Percentiles rank a stretch among this genome's conserved stretches.
These are phyloP conservation scores for Spizaetus ornatus DNA, from an alignment of 2,113 vertebrate species.

Conservation along the genomic window DNA sequence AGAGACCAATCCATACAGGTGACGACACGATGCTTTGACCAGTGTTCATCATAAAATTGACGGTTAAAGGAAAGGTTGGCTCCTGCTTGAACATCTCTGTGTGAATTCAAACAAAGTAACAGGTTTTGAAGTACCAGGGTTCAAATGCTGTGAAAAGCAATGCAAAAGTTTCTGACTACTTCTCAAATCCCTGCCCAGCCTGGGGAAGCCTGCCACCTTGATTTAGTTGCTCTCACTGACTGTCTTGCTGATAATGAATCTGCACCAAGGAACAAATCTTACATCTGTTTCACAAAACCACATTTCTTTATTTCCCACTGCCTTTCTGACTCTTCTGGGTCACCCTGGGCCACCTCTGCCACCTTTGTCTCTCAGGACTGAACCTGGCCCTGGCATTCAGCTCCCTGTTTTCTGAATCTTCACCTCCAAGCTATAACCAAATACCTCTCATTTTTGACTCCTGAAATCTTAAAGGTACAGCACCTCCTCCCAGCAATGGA, in stretches of 20 bases:
- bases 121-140: not conserved
- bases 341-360: not conserved
- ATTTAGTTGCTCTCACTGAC: not conserved
- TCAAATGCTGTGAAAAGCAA: not conserved
- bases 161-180: not conserved
- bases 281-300: not conserved
- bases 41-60: constrained; percentile 96
- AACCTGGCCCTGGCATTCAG: not conserved
- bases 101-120: constrained; percentile 21
- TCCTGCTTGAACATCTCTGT: constrained; percentile 89
- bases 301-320: not conserved
- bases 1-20: constrained; percentile 97
- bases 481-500: not conserved
- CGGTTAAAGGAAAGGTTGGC: constrained; percentile 90
- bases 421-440: not conserved
- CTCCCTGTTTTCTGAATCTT: not conserved
- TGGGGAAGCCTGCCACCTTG: not conserved
- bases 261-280: not conserved
- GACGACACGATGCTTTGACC: constrained; percentile 96
- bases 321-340: not conserved
- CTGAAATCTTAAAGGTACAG: not conserved
- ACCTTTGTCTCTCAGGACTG: not conserved
- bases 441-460: not conserved
- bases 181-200: not conserved
- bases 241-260: not conserved